These are phyloP conservation scores for Calephelis perditalis DNA, from an alignment of 2,888 invertebrate species.

Conservation along the genomic window DNA sequence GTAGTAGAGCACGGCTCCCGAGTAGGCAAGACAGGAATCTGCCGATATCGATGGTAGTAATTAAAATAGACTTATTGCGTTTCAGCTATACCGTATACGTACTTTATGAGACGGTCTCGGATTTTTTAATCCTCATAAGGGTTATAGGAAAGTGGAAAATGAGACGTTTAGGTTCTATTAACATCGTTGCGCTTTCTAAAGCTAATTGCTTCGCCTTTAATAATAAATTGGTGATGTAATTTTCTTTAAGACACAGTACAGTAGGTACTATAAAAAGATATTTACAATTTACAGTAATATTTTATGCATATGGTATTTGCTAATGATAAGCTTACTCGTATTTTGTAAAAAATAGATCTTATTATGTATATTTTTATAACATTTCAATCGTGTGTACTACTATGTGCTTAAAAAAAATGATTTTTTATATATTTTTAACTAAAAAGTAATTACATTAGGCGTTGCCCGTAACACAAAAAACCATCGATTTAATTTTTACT, in stretches of 20 bases:
- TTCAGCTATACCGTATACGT: conserved; percentile 40
- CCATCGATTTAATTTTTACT: too few species aligned
- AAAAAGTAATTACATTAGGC: too few species aligned
- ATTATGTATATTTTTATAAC: too few species aligned
- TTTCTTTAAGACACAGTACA: not conserved
- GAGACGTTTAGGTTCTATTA: conserved; percentile 23
- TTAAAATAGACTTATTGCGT: conserved; percentile 76
- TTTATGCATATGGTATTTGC: too few species aligned
- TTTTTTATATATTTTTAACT: too few species aligned
- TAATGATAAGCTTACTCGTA: too few species aligned
- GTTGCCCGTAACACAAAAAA: too few species aligned
- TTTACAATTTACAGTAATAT: too few species aligned
- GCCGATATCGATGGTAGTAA: conserved; percentile 73
- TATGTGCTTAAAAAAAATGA: too few species aligned
- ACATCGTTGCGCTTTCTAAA: conserved; percentile 21
- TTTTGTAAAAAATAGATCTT: too few species aligned
- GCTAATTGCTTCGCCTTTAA: conserved; percentile 5
- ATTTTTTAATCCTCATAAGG: conserved; percentile 30
- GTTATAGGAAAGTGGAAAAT: conserved; percentile 27
- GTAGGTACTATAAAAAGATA: too few species aligned
- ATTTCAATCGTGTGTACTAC: too few species aligned
- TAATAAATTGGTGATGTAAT: conserved; percentile 13
- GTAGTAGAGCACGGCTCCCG: conserved; percentile 65
- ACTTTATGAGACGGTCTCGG: conserved; percentile 33
- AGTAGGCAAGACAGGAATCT: conserved; percentile 74